Base-by-base conservation (phyloP, 2,888 invertebrate genomes). In the Noctua janthina region DNA sequence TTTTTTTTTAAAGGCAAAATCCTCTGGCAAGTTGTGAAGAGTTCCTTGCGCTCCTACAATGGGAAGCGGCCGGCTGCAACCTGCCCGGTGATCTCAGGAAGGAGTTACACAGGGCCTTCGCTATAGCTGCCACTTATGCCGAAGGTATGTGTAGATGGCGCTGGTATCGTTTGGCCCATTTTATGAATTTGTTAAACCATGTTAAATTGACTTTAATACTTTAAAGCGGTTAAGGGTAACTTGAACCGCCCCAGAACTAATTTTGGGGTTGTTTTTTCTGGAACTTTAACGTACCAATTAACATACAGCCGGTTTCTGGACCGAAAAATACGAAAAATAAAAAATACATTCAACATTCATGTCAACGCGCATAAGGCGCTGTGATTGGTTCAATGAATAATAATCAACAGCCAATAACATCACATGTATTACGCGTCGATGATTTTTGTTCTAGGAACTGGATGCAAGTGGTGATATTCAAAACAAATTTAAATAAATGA, bases 81-180 rank as follows among this genome's bases (percentile, higher is more conserved):
- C 85, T 97, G 15, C 93, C 96, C 0, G 97, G 96, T 0, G 92
- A 94, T 4, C 87, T 95, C 49, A 90, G 97, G 85, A 97, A 98
- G 78, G 98, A 98, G 74, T 94, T 99, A 46, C 98, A 98, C 93
- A 97, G 98, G 89, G 98, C 98, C 1, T 97, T 99, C 82, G 98
- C 98, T 20, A 95, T 98, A 79, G 98, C 98, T 1, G 98, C 96
- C 46, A 95, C 95, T 2, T 95, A 96, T 70, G 95, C 96, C 13
- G 95, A 96, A 93, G 96, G 96, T 96, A 90, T 66, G 78, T 78
- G 29, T 1, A 81, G 62, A 81, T 54, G 77, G 56, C 64, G 81
- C 13, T 59, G 15, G 49, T 46, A 29, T 51, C 69, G 51, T 17
- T 51, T 80, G 74, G 2, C 56, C 62, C 15, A 62, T 35, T 62